Conservation (phyloP, 2,113 vertebrate genomes). For the Oryzias woworae region DNA sequence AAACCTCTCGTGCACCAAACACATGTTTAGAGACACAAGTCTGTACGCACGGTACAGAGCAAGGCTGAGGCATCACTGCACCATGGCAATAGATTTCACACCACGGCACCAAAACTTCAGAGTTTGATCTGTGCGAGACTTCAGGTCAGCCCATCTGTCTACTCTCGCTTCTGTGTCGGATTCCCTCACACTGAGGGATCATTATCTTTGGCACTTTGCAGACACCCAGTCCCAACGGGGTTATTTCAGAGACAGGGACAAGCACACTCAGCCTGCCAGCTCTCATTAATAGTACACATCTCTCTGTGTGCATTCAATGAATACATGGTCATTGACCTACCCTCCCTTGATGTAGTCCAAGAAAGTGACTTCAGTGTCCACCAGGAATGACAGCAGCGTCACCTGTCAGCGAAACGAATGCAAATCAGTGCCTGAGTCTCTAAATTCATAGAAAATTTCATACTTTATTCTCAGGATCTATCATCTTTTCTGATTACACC, state of each 20-base stretch:
- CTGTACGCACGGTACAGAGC: background rate
- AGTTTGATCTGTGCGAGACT: slow-evolving; percentile 23
- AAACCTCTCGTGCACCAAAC: slow-evolving; percentile 31
- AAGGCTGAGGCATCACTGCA: background rate
- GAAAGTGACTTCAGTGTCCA: slow-evolving; percentile 98
- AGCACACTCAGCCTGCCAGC: slow-evolving; percentile 26
- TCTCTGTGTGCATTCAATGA: slow-evolving; percentile 1
- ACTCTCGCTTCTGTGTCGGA: slow-evolving; percentile 18
- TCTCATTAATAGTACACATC: slow-evolving; percentile 35
- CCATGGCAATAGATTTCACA: slow-evolving; percentile 25
- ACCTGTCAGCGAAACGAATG: slow-evolving; percentile 79
- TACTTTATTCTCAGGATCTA: too few species aligned
- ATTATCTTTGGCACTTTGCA: slow-evolving; percentile 49
- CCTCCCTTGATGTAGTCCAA: slow-evolving; percentile 99
- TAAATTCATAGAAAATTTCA: too few species aligned
- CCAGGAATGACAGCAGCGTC: slow-evolving; percentile 95
- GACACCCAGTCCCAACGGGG: slow-evolving; percentile 27
- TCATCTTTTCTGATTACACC: too few species aligned
- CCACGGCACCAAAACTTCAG: background rate
- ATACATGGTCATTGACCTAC: slow-evolving; percentile 75
- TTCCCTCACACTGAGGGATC: slow-evolving; percentile 28
- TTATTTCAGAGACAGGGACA: slow-evolving; percentile 17
- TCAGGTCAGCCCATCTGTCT: slow-evolving; percentile 37
- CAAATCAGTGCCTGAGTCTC: fast-evolving
- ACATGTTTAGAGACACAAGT: background rate